phyloP scores from a whole-genome alignment of 2,888 invertebrate species.

The Lasioglossum oenotherae region DNA sequence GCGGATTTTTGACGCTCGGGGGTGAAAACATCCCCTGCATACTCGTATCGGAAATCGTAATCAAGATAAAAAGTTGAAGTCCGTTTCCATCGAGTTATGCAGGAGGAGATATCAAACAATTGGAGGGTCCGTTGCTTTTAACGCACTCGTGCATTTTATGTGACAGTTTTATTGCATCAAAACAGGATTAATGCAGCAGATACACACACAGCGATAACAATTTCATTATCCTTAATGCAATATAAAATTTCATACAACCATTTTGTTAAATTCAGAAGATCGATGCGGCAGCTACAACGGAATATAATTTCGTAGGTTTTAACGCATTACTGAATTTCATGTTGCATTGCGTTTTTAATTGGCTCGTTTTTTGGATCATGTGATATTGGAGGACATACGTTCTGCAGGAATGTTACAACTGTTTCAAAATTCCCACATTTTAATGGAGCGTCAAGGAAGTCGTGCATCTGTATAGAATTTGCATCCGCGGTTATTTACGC shows the following conservation, averaged over 20 bases:
- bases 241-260: neutral
- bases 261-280: neutral
- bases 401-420: neutral
- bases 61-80: neutral
- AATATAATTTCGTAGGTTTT: neutral
- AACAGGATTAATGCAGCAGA: neutral
- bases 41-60: too few species aligned
- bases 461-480: too few species aligned
- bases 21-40: neutral
- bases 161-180: neutral
- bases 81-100: neutral
- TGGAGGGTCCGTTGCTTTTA: too few species aligned
- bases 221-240: neutral
- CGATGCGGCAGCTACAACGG: neutral
- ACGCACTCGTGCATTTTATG: too few species aligned
- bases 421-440: neutral
- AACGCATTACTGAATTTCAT: neutral
- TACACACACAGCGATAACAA: neutral
- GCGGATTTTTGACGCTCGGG: neutral
- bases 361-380: neutral
- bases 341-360: neutral
- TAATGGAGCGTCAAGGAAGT: neutral
- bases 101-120: neutral
- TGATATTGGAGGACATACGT: neutral
- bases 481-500: slow-evolving; percentile 12